Percentiles rank a stretch among this genome's conserved stretches.
Conservation (phyloP, 2,113 vertebrate species). For the Erythrolamprus reginae region DNA sequence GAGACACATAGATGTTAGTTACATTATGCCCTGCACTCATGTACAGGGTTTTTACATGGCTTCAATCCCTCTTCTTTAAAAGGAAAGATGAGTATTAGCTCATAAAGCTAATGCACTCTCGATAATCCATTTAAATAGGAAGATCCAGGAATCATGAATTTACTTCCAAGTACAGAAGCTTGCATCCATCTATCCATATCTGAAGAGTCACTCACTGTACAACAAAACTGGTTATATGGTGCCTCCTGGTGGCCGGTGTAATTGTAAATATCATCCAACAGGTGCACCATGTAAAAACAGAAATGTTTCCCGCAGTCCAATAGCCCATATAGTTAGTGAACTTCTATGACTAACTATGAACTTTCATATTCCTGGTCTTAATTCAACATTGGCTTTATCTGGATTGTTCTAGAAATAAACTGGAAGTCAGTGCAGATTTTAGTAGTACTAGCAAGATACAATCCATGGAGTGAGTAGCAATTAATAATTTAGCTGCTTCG, state of each 20-base stretch:
- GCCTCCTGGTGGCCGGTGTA: not conserved
- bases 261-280: not conserved
- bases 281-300: not conserved
- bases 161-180: not conserved
- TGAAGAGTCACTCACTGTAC: not conserved
- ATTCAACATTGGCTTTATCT: not conserved
- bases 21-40: not conserved
- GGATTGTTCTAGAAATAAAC: not conserved
- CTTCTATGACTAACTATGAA: not conserved
- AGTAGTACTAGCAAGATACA: not conserved
- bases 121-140: not conserved
- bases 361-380: not conserved
- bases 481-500: not conserved
- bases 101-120: not conserved
- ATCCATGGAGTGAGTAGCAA: not conserved
- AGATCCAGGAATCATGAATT: not conserved
- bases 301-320: not conserved
- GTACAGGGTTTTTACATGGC: not conserved
- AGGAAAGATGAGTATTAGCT: not conserved
- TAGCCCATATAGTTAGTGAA: not conserved
- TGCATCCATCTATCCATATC: not conserved
- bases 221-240: not conserved
- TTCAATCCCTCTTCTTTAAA: not conserved
- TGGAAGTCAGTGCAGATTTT: not conserved
- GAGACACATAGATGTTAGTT: not conserved